phyloP scores from a whole-genome alignment of 2,113 vertebrate species.

The Garra rufa region DNA sequence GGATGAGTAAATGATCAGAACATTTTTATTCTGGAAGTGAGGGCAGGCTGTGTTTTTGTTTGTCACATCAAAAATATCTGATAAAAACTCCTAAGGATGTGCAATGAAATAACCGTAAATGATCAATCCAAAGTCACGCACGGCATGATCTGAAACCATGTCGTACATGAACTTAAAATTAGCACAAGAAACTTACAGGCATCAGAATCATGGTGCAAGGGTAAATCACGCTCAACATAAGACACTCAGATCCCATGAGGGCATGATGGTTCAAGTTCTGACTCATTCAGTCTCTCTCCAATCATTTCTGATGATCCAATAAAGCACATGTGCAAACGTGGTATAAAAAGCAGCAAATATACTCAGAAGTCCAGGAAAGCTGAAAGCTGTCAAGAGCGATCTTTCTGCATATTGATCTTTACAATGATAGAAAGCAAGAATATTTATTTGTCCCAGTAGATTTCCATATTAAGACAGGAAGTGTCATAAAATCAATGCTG shows the following conservation, averaged over 20 bases:
- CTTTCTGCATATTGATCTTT: neutral
- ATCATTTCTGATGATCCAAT: neutral
- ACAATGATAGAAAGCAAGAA: neutral
- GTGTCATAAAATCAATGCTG: conserved; percentile 24
- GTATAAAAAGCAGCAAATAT: neutral
- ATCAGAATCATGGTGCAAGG: neutral
- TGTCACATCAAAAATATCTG: no score
- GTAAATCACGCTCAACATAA: neutral
- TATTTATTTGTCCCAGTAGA: neutral
- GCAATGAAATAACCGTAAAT: neutral
- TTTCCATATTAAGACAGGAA: neutral
- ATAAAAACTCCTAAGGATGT: neutral
- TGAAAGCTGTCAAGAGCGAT: neutral
- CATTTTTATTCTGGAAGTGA: no score
- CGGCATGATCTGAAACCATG: neutral
- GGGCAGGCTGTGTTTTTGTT: no score
- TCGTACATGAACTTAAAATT: no score
- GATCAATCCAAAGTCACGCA: neutral
- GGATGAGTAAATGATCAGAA: no score
- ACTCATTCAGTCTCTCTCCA: neutral
- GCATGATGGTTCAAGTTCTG: neutral
- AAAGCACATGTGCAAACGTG: neutral
- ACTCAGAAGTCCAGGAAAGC: neutral
- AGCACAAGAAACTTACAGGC: neutral
- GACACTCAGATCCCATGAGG: neutral